Evolutionary conservation across 2,888 invertebrate genomes (phyloP).

Genomic region (Amblyteles armatorius): DNA sequence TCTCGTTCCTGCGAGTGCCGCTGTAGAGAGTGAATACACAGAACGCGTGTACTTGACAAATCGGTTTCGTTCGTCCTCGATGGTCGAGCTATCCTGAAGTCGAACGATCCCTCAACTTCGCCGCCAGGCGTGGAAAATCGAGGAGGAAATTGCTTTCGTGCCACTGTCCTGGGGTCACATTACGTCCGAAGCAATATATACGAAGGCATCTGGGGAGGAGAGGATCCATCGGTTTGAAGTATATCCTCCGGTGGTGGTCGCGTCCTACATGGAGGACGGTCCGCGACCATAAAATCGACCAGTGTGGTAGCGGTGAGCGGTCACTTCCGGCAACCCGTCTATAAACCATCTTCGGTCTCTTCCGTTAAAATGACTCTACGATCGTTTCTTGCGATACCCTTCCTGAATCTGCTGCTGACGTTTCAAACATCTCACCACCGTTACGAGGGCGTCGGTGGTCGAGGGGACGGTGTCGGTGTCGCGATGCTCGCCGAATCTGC

Average conservation of each 20-base stretch:
- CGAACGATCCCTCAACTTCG: conserved; percentile 46
- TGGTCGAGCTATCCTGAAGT: conserved; percentile 20
- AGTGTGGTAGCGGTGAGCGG: not conserved
- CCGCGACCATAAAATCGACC: not conserved
- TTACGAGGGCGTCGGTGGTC: conserved; percentile 21
- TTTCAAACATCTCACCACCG: conserved; percentile 61
- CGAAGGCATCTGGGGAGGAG: conserved; percentile 26
- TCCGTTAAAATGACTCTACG: conserved; percentile 61
- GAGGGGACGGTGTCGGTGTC: not conserved
- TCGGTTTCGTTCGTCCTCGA: conserved; percentile 33
- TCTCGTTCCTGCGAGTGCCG: not conserved
- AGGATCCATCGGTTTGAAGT: conserved; percentile 33
- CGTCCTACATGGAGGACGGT: not conserved
- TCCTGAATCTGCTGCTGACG: conserved; percentile 72
- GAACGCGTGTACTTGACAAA: conserved; percentile 36
- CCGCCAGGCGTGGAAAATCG: conserved; percentile 39
- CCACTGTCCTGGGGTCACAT: not conserved
- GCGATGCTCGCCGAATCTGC: conserved; percentile 57
- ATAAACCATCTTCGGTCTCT: conserved; percentile 11
- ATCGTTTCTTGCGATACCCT: conserved; percentile 59
- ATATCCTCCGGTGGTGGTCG: not conserved
- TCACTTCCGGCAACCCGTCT: not conserved
- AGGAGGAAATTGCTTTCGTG: conserved; percentile 46
- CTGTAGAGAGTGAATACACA: not conserved
- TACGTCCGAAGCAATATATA: conserved; percentile 55